These are phyloP conservation scores for Calliopum simillimum DNA, from an alignment of 2,888 invertebrate genomes.

Conservation along the genomic window DNA sequence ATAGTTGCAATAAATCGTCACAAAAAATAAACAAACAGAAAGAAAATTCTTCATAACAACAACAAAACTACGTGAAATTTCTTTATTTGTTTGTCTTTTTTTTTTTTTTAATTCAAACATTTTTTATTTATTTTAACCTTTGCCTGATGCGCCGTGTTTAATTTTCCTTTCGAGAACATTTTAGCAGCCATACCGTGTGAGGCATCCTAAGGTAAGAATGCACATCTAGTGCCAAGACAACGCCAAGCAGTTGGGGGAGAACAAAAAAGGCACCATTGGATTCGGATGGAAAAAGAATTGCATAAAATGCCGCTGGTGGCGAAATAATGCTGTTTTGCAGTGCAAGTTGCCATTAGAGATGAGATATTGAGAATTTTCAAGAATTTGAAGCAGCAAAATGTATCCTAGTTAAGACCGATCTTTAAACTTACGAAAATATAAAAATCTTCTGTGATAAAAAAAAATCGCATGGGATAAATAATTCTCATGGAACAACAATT, in stretches of 20 bases:
- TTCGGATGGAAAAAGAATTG: not conserved
- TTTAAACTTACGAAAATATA: too few species aligned
- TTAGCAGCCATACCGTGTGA: conserved; percentile 11
- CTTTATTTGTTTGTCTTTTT: conserved; percentile 5
- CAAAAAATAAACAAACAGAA: too few species aligned
- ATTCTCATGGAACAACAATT: too few species aligned
- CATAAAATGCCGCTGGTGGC: conserved; percentile 25
- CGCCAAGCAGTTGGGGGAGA: not conserved
- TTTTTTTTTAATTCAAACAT: conserved; percentile 5
- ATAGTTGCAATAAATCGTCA: conserved; percentile 36
- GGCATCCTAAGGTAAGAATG: not conserved
- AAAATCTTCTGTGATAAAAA: too few species aligned
- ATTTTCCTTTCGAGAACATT: conserved; percentile 34
- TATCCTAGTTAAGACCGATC: too few species aligned
- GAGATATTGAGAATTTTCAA: too few species aligned
- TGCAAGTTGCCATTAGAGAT: not conserved
- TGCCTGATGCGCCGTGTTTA: conserved; percentile 15
- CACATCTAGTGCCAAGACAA: not conserved
- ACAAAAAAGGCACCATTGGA: not conserved
- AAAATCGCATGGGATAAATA: too few species aligned
- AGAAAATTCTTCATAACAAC: conserved; percentile 8
- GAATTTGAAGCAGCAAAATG: too few species aligned
- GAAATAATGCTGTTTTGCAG: not conserved
- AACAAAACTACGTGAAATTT: not conserved
- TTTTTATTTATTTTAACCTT: conserved; percentile 8